phyloP scores from a whole-genome alignment of 1,140 invertebrate species.

The Drosophila tropicalis region DNA sequence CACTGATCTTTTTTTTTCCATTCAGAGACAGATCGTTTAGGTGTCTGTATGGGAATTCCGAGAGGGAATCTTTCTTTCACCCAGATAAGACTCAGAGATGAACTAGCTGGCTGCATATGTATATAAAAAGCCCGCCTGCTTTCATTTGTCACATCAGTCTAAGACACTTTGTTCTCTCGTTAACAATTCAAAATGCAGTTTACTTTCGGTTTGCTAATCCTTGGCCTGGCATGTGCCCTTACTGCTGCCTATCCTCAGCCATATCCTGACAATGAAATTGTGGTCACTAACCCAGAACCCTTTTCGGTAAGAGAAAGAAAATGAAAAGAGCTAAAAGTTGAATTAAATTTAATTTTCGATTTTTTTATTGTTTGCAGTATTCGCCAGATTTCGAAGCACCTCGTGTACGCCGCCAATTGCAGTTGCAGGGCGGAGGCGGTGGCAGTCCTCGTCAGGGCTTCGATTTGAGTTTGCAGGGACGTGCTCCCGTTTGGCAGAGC shows the following conservation, averaged over 20 bases:
- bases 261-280: conserved; percentile 15
- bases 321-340: too few species aligned
- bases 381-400: conserved; percentile 1
- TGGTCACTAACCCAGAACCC: conserved; percentile 3
- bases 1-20: conserved; percentile 16
- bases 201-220: conserved; percentile 22
- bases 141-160: conserved; percentile 28
- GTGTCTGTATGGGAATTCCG: conserved; percentile 42
- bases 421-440: conserved; percentile 57
- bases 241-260: conserved; percentile 44
- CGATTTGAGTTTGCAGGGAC: conserved; percentile 63
- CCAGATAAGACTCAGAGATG: conserved; percentile 33
- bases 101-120: conserved; percentile 22
- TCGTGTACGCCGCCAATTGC: conserved; percentile 52
- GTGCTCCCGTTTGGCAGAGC: conserved; percentile 70
- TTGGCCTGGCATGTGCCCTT: conserved; percentile 29
- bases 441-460: conserved; percentile 65
- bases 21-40: not conserved
- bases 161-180: not conserved
- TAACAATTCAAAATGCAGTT: conserved; percentile 46
- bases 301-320: conserved; percentile 33
- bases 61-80: conserved; percentile 36
- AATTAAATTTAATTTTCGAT: conserved; percentile 4
- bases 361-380: conserved; percentile 2
- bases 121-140: conserved; percentile 9